These are phyloP conservation scores for Pocillopora meandrina DNA, from an alignment of 92 coral and sea anemone genomes.

Conservation along the genomic window DNA sequence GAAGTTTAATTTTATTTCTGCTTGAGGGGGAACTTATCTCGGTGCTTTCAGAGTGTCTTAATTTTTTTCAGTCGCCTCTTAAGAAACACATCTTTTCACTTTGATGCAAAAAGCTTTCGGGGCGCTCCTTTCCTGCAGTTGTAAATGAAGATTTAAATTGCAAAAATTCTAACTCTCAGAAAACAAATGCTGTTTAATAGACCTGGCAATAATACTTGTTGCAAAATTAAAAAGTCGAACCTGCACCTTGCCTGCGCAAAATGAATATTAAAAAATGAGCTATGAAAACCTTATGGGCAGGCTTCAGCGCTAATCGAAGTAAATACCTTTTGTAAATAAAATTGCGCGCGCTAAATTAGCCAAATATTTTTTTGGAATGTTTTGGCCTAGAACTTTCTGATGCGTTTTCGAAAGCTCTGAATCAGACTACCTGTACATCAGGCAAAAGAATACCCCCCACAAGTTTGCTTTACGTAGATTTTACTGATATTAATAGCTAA, in stretches of 20 bases:
- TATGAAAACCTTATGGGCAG: slow-evolving; percentile 25
- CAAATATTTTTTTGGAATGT: slow-evolving; percentile 40
- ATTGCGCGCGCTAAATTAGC: slow-evolving; percentile 19
- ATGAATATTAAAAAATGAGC: slow-evolving; percentile 38
- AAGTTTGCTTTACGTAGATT: slow-evolving; percentile 41
- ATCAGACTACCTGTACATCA: slow-evolving; percentile 45
- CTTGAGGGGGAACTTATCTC: slow-evolving; percentile 36
- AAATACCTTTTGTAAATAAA: slow-evolving; percentile 14
- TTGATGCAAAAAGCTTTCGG: background rate
- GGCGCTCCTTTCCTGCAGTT: slow-evolving; percentile 19
- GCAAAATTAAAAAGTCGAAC: slow-evolving; percentile 70
- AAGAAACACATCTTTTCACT: slow-evolving; percentile 18
- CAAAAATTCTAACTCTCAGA: slow-evolving; percentile 53
- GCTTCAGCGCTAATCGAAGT: slow-evolving; percentile 16
- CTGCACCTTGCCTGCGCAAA: slow-evolving; percentile 35
- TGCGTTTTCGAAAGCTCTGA: slow-evolving; percentile 34
- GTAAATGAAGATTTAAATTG: slow-evolving; percentile 64
- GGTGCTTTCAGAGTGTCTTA: slow-evolving; percentile 31
- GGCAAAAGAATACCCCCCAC: slow-evolving; percentile 38
- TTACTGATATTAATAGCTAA: slow-evolving; percentile 36
- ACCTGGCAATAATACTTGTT: slow-evolving; percentile 63
- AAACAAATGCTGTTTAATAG: slow-evolving; percentile 81
- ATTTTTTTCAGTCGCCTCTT: slow-evolving; percentile 4
- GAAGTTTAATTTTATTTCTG: slow-evolving; percentile 4
- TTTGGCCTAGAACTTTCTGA: slow-evolving; percentile 27